Conservation (phyloP, 2,797 vertebrate genomes). For the Neosilurus hyrtlii region DNA sequence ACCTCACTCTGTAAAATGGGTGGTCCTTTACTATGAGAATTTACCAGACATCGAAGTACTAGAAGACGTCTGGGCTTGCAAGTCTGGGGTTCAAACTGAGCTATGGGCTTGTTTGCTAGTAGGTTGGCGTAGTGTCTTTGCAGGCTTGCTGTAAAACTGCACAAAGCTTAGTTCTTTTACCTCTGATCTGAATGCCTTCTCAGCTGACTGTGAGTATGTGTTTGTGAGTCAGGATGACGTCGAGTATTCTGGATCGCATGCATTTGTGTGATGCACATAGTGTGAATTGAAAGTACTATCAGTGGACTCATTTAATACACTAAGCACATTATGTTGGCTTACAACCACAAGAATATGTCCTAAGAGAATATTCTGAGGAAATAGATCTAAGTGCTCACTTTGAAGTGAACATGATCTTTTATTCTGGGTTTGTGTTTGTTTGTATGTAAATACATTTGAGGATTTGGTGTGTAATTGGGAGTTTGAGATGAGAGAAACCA, state of each 20-base stretch:
- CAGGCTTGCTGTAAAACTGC: conserved; percentile 27
- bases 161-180: conserved; percentile 46
- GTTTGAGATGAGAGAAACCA: background rate
- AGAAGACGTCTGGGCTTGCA: background rate
- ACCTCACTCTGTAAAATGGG: background rate
- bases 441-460: background rate
- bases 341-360: background rate
- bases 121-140: background rate
- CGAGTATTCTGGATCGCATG: background rate
- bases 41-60: background rate
- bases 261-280: background rate
- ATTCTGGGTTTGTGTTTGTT: background rate
- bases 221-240: background rate
- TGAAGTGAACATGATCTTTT: background rate
- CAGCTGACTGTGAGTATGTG: conserved; percentile 39
- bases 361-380: background rate
- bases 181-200: conserved; percentile 26
- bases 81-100: background rate
- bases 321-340: background rate
- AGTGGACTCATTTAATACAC: background rate
- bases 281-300: background rate
- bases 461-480: background rate
- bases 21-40: background rate
- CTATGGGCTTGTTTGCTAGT: conserved; percentile 6
- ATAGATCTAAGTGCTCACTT: background rate